A percentile compares a stretch with the other conserved stretches of the same genome.
These are phyloP conservation scores for Falcaria lacertinaria DNA, from an alignment of 2,888 invertebrate species.

Conservation along the genomic window DNA sequence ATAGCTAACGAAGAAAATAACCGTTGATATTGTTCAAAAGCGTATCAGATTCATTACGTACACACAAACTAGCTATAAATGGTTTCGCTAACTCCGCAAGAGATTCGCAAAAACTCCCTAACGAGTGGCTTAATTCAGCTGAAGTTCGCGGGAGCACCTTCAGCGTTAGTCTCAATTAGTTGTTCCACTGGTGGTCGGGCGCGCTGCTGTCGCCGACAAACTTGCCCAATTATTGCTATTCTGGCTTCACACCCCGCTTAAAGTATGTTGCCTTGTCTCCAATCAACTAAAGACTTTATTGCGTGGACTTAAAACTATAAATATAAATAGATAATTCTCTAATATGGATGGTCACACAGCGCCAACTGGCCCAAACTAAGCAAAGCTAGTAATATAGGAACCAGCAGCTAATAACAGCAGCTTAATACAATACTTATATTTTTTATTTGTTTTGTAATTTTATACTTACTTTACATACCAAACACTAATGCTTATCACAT, in stretches of 20 bases:
- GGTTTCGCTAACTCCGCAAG: slow-evolving; percentile 50
- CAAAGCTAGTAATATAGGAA: too few relatives aligned
- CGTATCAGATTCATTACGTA: slow-evolving; percentile 20
- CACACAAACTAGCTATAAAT: slow-evolving; percentile 44
- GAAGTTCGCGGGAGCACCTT: slow-evolving; percentile 52
- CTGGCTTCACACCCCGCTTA: slow-evolving; percentile 24
- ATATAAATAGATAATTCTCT: too few relatives aligned
- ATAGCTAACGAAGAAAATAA: slow-evolving; percentile 18
- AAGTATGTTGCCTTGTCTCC: slow-evolving; percentile 6
- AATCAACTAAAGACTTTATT: neutral
- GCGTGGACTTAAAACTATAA: neutral
- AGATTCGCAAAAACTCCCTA: slow-evolving; percentile 68
- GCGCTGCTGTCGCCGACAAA: slow-evolving; percentile 32
- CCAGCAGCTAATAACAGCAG: too few relatives aligned
- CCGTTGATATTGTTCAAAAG: slow-evolving; percentile 15
- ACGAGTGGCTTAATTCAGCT: slow-evolving; percentile 66
- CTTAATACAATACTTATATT: too few relatives aligned
- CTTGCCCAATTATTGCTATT: slow-evolving; percentile 56
- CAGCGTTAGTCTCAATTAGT: slow-evolving; percentile 55
- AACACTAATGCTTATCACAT: too few relatives aligned
- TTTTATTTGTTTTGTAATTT: too few relatives aligned
- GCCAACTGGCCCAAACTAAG: too few relatives aligned
- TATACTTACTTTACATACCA: too few relatives aligned
- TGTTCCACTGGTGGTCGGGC: slow-evolving; percentile 28
- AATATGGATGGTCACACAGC: too few relatives aligned